Evolutionary conservation across 2,888 invertebrate species (phyloP), one percentile per base, ranked within the genome.

Genomic region (Stenodera caucasica): DNA sequence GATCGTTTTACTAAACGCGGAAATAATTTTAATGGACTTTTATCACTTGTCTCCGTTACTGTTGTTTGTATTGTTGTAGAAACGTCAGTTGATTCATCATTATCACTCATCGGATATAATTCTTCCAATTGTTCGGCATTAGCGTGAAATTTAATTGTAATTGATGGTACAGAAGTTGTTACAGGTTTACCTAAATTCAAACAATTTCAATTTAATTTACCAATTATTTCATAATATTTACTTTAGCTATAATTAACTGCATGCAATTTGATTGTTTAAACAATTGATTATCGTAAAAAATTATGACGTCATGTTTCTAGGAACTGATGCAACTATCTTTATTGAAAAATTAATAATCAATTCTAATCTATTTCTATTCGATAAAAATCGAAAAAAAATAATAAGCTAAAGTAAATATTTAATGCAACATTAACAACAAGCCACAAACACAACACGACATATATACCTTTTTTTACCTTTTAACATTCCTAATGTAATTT

Each of bases 61-160:
- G 23, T 32, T 12, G 53, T n/a, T n/a, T n/a, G n/a, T 58, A 37
- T 35, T 53, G 33, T 53, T 60, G 18, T 14, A 2, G 12, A 5
- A 14, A 15, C 12, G n/a, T 53, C 26, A 21, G 45, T 14, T 45
- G 29, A 15, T 30, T 58, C 53, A 33, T 86, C 86, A 37, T 86
- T 86, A 73, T 88, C 88, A 51, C 83, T 84, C 55, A 84, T 83
- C 2, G 52, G n/a, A 71, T 83, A 87, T 11, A 90, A 74, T 72
- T 90, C 89, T 71, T 90, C 90, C 56, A 90, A 76, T 77, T 89
- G 88, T 72, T 90, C 90, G 73, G 88, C 89, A 70, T 88, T 89
- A n/a, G 90, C 88, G 81, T 89, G 89, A 72, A 90, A 91, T 72
- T 88, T 86, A 70, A 90, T 88, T 7, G 88, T 84, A 58, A 86